These are phyloP conservation scores for Dysidea cf. avara DNA, from an alignment of 37 sponge, comb jelly and placozoan genomes.

Conservation along the genomic window DNA sequence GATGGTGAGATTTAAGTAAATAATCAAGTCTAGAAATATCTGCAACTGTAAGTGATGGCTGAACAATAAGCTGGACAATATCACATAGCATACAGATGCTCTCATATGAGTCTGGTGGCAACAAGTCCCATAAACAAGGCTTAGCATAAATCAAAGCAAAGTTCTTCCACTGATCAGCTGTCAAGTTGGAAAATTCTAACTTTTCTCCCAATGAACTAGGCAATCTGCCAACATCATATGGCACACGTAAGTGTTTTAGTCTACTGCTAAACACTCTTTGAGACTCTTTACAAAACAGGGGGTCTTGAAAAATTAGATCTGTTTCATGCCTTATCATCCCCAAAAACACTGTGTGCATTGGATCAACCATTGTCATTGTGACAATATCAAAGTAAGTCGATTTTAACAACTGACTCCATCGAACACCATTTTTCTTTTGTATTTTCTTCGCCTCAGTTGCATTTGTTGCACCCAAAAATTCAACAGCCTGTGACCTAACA, in stretches of 20 bases:
- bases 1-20: constrained; percentile 1
- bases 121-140: constrained; percentile 2
- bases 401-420: too few species aligned
- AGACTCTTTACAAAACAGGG: too few species aligned
- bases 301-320: background rate
- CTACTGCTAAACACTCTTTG: constrained; percentile 6
- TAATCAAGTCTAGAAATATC: background rate
- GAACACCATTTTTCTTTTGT: too few species aligned
- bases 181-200: background rate
- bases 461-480: too few species aligned
- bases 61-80: constrained; percentile 6
- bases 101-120: constrained; percentile 14
- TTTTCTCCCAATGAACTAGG: constrained; percentile 2
- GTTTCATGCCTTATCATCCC: constrained; percentile 10
- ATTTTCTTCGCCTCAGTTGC: too few species aligned
- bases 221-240: constrained; percentile 15
- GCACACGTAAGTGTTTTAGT: constrained; percentile 7
- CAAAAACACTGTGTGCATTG: constrained; percentile 10
- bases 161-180: constrained; percentile 20
- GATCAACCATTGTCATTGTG: constrained; percentile 1
- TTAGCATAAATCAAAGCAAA: constrained; percentile 19
- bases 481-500: background rate
- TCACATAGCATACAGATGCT: constrained; percentile 2
- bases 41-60: background rate
- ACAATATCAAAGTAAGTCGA: background rate